phyloP scores from a whole-genome alignment of 2,797 vertebrate genomes.

The Alfaro cultratus region DNA sequence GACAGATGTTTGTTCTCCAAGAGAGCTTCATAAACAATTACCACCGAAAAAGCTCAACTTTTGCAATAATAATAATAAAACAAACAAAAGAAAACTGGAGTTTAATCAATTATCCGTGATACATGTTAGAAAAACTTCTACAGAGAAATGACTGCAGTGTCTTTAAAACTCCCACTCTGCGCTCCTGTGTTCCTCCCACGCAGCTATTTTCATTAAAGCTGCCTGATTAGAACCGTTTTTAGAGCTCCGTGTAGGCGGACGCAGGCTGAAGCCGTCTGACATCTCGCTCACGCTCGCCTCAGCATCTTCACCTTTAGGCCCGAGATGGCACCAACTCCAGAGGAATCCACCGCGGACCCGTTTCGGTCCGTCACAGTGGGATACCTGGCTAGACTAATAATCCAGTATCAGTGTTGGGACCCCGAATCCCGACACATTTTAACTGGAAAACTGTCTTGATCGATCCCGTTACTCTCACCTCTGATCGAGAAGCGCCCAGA shows the following conservation, averaged over 20 bases:
- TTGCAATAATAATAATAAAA: neutral
- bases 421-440: neutral
- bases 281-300: neutral
- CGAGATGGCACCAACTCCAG: neutral
- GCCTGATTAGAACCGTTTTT: constrained; percentile 22
- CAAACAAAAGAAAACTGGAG: neutral
- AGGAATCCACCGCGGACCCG: neutral
- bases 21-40: neutral
- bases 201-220: constrained; percentile 20
- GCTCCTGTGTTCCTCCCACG: constrained; percentile 18
- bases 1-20: neutral
- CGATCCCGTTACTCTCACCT: neutral
- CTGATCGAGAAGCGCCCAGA: neutral
- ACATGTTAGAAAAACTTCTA: constrained; percentile 10
- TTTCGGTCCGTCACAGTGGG: neutral
- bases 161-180: constrained; percentile 14
- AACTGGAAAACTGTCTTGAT: constrained; percentile 4
- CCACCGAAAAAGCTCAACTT: constrained; percentile 2
- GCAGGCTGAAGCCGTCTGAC: constrained; percentile 11
- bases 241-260: constrained; percentile 13
- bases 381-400: neutral
- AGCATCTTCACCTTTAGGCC: neutral
- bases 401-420: neutral
- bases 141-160: constrained; percentile 14
- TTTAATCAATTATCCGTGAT: constrained; percentile 7